Evolutionary conservation across 2,888 invertebrate genomes (phyloP).

Genomic region (Thyatira batis): DNA sequence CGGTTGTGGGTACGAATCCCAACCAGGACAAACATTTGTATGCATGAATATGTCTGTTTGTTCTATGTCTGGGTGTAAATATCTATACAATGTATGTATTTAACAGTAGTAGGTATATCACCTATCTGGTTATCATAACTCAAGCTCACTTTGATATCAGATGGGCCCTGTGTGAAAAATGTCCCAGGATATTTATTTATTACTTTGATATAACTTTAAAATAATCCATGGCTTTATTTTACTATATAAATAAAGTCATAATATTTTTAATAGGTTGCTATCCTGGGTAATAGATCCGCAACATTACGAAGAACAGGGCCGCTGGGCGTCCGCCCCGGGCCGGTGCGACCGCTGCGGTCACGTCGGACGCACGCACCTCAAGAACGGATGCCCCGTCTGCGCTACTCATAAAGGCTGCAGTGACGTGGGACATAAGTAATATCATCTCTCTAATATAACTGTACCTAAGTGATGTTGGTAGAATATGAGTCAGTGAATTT

Average conservation of each 20-base stretch:
- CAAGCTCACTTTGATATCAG: too few species aligned
- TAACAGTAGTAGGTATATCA: too few species aligned
- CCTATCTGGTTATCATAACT: too few species aligned
- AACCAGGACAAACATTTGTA: too few species aligned
- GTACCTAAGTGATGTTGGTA: slow-evolving; percentile 8
- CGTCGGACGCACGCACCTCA: slow-evolving; percentile 84
- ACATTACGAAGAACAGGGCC: slow-evolving; percentile 79
- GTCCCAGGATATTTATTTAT: too few species aligned
- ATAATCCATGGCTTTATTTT: background rate
- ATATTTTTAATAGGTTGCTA: slow-evolving; percentile 70
- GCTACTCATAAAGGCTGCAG: slow-evolving; percentile 84
- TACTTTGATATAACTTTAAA: background rate
- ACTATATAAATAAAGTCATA: background rate
- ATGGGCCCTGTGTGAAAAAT: too few species aligned
- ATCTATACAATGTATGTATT: too few species aligned
- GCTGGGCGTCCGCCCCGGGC: slow-evolving; percentile 81
- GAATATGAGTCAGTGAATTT: too few species aligned
- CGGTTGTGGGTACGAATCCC: too few species aligned
- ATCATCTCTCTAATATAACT: background rate
- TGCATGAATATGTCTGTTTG: too few species aligned
- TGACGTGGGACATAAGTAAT: slow-evolving; percentile 83
- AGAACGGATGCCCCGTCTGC: slow-evolving; percentile 86
- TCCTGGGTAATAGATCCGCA: slow-evolving; percentile 84
- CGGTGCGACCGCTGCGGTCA: slow-evolving; percentile 89
- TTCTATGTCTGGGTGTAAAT: too few species aligned